phyloP scores from a whole-genome alignment of 2,797 vertebrate species.

The Hafferia zeledoni region DNA sequence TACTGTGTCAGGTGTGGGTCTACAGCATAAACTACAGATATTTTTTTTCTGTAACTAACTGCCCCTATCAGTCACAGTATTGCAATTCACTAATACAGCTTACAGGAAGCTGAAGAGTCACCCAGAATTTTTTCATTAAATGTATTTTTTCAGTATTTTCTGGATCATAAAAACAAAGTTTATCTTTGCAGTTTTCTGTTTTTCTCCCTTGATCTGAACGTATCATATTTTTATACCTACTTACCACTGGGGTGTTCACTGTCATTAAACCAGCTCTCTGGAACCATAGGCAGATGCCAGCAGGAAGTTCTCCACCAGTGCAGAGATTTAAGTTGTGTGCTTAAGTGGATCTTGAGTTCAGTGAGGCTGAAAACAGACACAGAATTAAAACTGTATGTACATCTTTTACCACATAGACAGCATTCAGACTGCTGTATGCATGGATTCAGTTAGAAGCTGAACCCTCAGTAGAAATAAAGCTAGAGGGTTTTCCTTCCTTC shows the following conservation, averaged over 20 bases:
- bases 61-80: not conserved
- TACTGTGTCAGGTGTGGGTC: not conserved
- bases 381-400: rapidly evolving
- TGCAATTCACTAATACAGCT: not conserved
- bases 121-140: not conserved
- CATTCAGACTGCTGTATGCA: not conserved
- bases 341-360: not conserved
- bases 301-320: not conserved
- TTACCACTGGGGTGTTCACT: not conserved
- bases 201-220: not conserved
- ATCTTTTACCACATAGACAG: not conserved
- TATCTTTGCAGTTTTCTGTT: not conserved
- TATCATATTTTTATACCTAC: not conserved
- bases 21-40: not conserved
- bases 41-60: not conserved
- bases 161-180: not conserved
- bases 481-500: not conserved
- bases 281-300: not conserved
- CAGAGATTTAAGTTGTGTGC: not conserved
- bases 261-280: not conserved
- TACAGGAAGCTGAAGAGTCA: not conserved
- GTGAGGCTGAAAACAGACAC: not conserved
- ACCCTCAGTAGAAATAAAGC: not conserved
- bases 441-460: not conserved
- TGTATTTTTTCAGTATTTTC: not conserved